Evolutionary conservation across 2,797 vertebrate genomes (phyloP), one percentile per base, ranked within the genome.

Genomic region (Urocyon cinereoargenteus): DNA sequence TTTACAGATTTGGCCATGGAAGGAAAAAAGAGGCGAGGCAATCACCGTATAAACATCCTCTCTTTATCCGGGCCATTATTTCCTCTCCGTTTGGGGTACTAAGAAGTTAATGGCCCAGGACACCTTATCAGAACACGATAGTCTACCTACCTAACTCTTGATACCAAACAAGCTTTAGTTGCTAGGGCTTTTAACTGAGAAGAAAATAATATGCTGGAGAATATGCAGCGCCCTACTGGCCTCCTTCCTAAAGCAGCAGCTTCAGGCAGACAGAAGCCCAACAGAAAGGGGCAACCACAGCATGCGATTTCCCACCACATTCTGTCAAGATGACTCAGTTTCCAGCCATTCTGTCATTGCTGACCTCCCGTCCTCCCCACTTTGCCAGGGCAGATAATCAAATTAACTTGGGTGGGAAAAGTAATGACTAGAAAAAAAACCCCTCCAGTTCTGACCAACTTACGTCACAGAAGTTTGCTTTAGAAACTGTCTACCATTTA

Each of bases 311-410:
- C 77, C 94, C 87, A 82, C 96, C 97, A 98, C 97, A 61, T 86
- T 97, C 78, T 66, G 92, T 96, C 96, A 93, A 84, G 97, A 91
- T 16, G 96, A 86, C 3, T 55, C 49, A 95, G 96, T 98, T 97
- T 95, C 96, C 78, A 31, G 70, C 87, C 40, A 73, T 62, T 62
- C 51, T 75, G 85, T 49, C 87, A 90, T 91, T 94, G 97, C 96
- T 94, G 87, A 97, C 97, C 78, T 94, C 93, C 87, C 49, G 0
- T 87, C 1, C 2, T 22, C 24, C 28, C 40, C 85, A 51, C 86
- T 96, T 97, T 95, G 89, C 62, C 53, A 87, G 64, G 64, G 31
- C 59, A 55, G 70, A 68, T 45, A 93, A 89, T 73, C 53, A 94
- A 15, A 34, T 79, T 36, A 79, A 55, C 45, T 3, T 82, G 79